Conservation (phyloP, 2,113 vertebrate genomes). For the Tachysurus vachellii region DNA sequence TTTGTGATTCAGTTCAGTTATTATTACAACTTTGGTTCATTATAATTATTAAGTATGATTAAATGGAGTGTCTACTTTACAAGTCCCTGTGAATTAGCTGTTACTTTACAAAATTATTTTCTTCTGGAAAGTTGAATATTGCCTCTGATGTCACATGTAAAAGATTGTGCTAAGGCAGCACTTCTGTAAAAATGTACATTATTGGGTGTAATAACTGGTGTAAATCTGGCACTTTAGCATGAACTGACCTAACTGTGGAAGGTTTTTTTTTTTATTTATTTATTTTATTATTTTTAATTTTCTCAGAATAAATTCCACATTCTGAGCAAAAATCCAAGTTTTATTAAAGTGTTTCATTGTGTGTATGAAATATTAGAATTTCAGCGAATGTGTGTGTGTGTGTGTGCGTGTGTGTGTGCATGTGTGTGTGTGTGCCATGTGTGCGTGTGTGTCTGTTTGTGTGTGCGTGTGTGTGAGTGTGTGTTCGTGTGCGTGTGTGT, state of each 20-base stretch:
- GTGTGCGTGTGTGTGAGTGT: too few species aligned
- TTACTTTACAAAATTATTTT: neutral
- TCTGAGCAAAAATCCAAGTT: neutral
- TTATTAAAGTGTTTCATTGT: neutral
- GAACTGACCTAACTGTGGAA: neutral
- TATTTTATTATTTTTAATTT: neutral
- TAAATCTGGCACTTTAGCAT: neutral
- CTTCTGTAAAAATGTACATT: neutral
- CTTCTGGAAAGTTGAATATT: neutral
- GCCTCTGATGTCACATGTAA: neutral
- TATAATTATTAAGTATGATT: neutral
- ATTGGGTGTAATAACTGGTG: slow-evolving; percentile 2
- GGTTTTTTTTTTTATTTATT: neutral
- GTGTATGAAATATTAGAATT: neutral
- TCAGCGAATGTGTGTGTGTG: neutral
- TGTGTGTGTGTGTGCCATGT: too few species aligned
- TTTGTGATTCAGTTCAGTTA: neutral
- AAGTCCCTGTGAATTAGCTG: neutral
- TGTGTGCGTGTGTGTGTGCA: too few species aligned
- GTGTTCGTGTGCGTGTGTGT: too few species aligned
- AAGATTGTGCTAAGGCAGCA: neutral
- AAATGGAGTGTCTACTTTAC: neutral
- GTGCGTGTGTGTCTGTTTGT: too few species aligned
- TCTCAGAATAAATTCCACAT: slow-evolving; percentile 1
- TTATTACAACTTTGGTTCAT: neutral